phyloP scores from a whole-genome alignment of 2,888 invertebrate species.

The Drosophila suboccidentalis region DNA sequence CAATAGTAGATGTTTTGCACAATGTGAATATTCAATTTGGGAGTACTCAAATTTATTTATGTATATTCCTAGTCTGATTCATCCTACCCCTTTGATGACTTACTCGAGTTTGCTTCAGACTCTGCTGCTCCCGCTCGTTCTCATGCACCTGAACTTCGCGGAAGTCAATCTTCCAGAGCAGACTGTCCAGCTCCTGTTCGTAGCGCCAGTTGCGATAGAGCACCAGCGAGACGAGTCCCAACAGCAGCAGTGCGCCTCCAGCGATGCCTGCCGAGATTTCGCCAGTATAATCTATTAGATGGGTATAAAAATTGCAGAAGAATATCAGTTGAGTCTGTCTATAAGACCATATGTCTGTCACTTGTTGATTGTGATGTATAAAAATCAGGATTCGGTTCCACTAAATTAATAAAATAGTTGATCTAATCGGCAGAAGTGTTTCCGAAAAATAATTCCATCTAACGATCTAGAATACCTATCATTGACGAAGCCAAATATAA shows the following conservation, averaged over 20 bases:
- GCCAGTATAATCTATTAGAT: conserved; percentile 90
- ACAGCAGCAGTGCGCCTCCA: conserved; percentile 90
- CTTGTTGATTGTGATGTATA: no score
- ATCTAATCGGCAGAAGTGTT: no score
- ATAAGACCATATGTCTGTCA: no score
- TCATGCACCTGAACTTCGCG: conserved; percentile 93
- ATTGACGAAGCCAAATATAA: no score
- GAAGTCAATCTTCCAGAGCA: conserved; percentile 97
- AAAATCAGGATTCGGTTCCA: no score
- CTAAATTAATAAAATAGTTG: no score
- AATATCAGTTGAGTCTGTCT: no score
- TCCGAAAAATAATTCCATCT: no score
- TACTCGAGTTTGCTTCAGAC: conserved; percentile 84
- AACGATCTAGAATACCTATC: no score
- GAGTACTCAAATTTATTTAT: not conserved
- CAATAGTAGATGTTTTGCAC: not conserved
- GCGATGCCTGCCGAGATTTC: conserved; percentile 93
- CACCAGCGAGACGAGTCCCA: conserved; percentile 91
- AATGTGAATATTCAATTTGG: not conserved
- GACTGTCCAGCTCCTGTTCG: conserved; percentile 96
- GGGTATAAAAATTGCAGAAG: no score
- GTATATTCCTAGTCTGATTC: not conserved
- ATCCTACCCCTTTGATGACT: conserved; percentile 20
- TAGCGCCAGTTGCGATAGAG: conserved; percentile 96
- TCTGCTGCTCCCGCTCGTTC: conserved; percentile 86